Evolutionary conservation across 2,113 vertebrate genomes (phyloP).

Genomic region (Psittacus erithacus): DNA sequence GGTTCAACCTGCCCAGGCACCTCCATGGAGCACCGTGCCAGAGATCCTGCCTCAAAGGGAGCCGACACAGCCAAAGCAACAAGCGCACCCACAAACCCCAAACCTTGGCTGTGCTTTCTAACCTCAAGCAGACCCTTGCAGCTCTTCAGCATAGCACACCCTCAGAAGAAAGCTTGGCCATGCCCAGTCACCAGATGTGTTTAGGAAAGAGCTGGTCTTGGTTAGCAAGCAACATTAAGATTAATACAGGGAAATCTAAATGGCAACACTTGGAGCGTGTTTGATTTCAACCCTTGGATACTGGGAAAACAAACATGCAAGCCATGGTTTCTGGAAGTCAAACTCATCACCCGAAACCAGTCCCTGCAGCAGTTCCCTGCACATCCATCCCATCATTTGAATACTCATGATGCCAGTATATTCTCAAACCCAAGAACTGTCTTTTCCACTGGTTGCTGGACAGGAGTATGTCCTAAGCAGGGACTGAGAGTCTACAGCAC

Average conservation of each 20-base stretch:
- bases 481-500: not conserved
- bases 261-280: accelerated
- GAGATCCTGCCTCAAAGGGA: not conserved
- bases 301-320: not conserved
- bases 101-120: not conserved
- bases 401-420: not conserved
- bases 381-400: not conserved
- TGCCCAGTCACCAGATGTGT: not conserved
- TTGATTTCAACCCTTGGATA: not conserved
- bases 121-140: not conserved
- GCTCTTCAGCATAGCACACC: not conserved
- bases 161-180: not conserved
- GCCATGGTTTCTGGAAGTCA: not conserved
- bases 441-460: not conserved
- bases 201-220: not conserved
- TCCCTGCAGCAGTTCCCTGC: not conserved
- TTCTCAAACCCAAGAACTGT: not conserved
- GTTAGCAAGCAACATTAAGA: not conserved
- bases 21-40: not conserved
- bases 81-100: not conserved
- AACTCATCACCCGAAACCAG: not conserved
- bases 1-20: not conserved
- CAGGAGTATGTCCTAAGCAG: not conserved
- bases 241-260: not conserved
- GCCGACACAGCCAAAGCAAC: accelerated